These are phyloP conservation scores for Poeciliopsis turneri DNA, from an alignment of 2,797 vertebrate genomes.

Conservation along the genomic window DNA sequence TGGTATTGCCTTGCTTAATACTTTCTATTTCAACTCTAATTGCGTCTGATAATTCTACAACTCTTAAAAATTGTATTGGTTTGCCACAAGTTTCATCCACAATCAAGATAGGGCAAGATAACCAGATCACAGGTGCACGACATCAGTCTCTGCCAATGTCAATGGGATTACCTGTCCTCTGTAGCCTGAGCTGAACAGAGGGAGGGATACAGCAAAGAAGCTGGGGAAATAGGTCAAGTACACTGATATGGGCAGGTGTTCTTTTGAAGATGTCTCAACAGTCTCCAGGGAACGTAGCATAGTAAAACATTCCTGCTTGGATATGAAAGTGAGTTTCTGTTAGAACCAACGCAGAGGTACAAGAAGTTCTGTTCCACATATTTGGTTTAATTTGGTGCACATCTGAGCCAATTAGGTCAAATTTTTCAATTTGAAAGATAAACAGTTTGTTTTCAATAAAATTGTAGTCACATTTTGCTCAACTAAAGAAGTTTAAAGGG, in stretches of 20 bases:
- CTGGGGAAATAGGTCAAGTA: conserved; percentile 76
- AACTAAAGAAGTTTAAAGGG: neutral
- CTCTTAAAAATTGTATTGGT: conserved; percentile 34
- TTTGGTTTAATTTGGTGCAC: conserved; percentile 1
- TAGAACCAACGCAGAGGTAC: conserved; percentile 24
- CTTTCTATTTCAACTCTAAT: conserved; percentile 33
- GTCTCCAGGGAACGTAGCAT: conserved; percentile 48
- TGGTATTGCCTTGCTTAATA: conserved; percentile 29
- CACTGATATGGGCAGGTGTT: conserved; percentile 75
- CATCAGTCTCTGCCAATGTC: conserved; percentile 67
- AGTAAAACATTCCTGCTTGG: conserved; percentile 53
- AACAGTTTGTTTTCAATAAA: neutral
- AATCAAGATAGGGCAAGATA: conserved; percentile 57
- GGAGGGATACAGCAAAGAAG: conserved; percentile 56
- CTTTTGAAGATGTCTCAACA: conserved; percentile 77
- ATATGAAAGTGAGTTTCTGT: conserved; percentile 32
- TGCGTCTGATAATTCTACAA: conserved; percentile 42
- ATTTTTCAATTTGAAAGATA: neutral
- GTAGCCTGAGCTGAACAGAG: conserved; percentile 44
- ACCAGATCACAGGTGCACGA: conserved; percentile 71
- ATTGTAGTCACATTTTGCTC: neutral
- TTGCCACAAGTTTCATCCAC: conserved; percentile 37
- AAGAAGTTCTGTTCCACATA: conserved; percentile 18
- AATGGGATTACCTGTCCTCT: conserved; percentile 72
- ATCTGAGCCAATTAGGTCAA: neutral